A percentile compares a stretch with the other conserved stretches of the same genome.
phyloP scores from a whole-genome alignment of 2,797 vertebrate species.

The Leptodactylus fallax region DNA sequence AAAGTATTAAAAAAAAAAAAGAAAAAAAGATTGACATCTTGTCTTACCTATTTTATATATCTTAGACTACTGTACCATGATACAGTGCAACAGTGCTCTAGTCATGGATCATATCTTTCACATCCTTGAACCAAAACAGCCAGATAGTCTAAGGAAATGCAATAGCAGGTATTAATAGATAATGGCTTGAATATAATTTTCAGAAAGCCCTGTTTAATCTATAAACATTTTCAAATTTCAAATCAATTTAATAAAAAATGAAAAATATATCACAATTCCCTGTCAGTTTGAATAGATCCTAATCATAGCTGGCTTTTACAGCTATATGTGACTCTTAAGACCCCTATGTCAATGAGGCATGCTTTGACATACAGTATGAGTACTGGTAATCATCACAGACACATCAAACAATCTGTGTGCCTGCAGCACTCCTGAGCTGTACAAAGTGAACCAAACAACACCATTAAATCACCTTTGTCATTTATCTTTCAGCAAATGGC shows the following conservation, averaged over 20 bases:
- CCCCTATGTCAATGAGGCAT: neutral
- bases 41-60: too few relatives aligned
- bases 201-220: neutral
- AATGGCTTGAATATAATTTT: neutral
- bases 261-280: neutral
- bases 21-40: too few relatives aligned
- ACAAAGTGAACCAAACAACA: conserved; percentile 30
- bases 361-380: conserved; percentile 13
- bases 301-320: neutral
- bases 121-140: neutral
- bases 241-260: neutral
- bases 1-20: too few relatives aligned
- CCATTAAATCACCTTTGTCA: conserved; percentile 32
- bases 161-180: neutral
- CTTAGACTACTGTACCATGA: too few relatives aligned
- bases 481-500: conserved; percentile 25
- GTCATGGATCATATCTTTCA: too few relatives aligned
- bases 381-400: conserved; percentile 5
- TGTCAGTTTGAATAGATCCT: neutral
- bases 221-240: neutral
- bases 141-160: neutral
- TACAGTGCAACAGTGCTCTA: neutral
- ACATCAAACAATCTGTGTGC: conserved; percentile 22
- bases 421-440: conserved; percentile 16
- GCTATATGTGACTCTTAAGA: neutral